phyloP scores from a whole-genome alignment of 1,140 invertebrate genomes.

The Drosophila ogumai region DNA sequence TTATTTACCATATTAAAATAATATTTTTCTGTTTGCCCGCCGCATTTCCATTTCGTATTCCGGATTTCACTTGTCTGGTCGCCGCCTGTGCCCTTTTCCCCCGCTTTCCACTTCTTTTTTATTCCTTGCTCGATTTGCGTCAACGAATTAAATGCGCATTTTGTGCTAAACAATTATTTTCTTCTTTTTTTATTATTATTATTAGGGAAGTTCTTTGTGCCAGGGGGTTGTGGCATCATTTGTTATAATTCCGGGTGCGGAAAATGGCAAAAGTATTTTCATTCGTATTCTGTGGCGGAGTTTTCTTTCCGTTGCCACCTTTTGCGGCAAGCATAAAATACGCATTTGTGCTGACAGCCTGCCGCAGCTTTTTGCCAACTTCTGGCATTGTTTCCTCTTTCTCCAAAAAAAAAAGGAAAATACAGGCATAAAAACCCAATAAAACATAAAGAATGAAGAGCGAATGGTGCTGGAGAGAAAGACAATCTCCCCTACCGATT shows the following conservation, averaged over 20 bases:
- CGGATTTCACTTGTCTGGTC: slow-evolving; percentile 39
- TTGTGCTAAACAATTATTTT: slow-evolving; percentile 74
- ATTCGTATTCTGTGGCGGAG: slow-evolving; percentile 17
- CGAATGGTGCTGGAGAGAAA: slow-evolving; percentile 22
- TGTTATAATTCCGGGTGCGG: slow-evolving; percentile 66
- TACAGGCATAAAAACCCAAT: slow-evolving; percentile 68
- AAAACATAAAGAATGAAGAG: slow-evolving; percentile 52
- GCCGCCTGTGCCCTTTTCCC: neutral
- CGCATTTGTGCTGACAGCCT: slow-evolving; percentile 68
- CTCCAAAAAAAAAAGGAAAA: slow-evolving; percentile 19
- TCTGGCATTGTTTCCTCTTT: slow-evolving; percentile 57
- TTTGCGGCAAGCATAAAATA: slow-evolving; percentile 78
- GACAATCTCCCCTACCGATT: slow-evolving; percentile 19
- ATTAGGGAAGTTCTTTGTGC: slow-evolving; percentile 45
- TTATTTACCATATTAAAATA: slow-evolving; percentile 82
- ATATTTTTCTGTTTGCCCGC: slow-evolving; percentile 69
- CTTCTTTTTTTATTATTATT: slow-evolving; percentile 32
- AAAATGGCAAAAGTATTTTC: slow-evolving; percentile 51
- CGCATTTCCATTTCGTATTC: slow-evolving; percentile 73
- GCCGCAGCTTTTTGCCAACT: slow-evolving; percentile 63
- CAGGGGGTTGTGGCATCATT: slow-evolving; percentile 47
- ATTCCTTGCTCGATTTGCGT: slow-evolving; percentile 72
- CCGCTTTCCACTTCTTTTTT: slow-evolving; percentile 30
- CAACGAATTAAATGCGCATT: slow-evolving; percentile 79
- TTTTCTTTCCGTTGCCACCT: slow-evolving; percentile 63